Base-by-base conservation (phyloP, 2,797 vertebrate species). In the Molossus alvarezi region DNA sequence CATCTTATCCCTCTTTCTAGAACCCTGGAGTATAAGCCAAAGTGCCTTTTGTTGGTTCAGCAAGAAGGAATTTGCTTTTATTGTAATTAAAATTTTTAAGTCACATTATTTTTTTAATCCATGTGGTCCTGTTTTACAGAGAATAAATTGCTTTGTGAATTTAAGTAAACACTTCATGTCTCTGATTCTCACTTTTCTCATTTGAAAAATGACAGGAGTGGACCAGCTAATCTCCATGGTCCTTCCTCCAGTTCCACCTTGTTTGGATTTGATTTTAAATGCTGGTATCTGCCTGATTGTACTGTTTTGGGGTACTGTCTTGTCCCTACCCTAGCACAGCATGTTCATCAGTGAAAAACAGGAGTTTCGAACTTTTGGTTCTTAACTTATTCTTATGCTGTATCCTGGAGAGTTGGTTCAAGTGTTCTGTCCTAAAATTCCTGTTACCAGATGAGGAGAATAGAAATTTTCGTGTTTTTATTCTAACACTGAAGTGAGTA, bases 101-200 rank as follows among this genome's bases (percentile, higher is more conserved):
- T 58, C 27, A 9, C 48, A 45, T 45, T 45, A 45, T 45, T 45
- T 45, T 77, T 65, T 95, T 85, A 55, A 89, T 88, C 37, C 27
- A 27, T 33, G 9, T 33, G 53, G 5, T 23, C 60, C 48, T 96
- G 23, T 92, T 79, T 93, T 77, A 89, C 23, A 60, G 21, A 72
- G 69, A 92, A 93, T 45, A 93, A n/a, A 69, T 83, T 88, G 57
- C 37, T 96, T 88, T 76, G 15, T 97, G 33, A 84, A 76, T 60
- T 95, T 85, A 25, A 9, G 14, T 90, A 82, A 62, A 7, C 10
- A 55, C 6, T 92, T 91, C 53, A 3, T 83, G 18, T 88, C 58
- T 96, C 37, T 95, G n/a, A 25, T 92, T 23, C 88, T 89, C 6
- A 84, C 33, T 67, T 33, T 79, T 41, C 21, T 95, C 7, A 65